Evolutionary conservation across 2,797 vertebrate species (phyloP).

Genomic region (Coregonus suidteri): DNA sequence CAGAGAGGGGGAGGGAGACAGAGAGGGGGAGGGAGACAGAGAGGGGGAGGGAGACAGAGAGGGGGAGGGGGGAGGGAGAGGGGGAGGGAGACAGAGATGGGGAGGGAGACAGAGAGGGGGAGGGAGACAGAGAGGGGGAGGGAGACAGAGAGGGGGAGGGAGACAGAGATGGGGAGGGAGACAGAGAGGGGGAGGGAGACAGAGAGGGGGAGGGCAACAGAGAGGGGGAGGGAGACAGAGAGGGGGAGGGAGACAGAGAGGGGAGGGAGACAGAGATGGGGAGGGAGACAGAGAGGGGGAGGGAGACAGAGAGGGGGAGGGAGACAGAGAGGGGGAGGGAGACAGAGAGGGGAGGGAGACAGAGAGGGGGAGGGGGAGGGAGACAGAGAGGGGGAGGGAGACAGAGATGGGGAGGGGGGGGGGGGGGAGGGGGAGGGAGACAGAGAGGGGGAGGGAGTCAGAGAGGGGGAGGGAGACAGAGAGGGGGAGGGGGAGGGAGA

Average conservation of each 20-base stretch:
- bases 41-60: background rate
- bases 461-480: background rate
- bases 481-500: background rate
- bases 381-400: no score
- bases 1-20: slow-evolving; percentile 32
- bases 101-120: slow-evolving; percentile 51
- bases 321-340: slow-evolving; percentile 18
- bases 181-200: background rate
- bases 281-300: slow-evolving; percentile 51
- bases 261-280: slow-evolving; percentile 51
- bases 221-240: slow-evolving; percentile 20
- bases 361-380: no score
- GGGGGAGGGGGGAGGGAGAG: background rate
- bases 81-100: background rate
- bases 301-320: slow-evolving; percentile 44
- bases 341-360: background rate
- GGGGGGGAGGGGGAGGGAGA: background rate
- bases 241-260: no score
- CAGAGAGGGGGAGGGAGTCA: background rate
- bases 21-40: slow-evolving; percentile 21
- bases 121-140: slow-evolving; percentile 51
- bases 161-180: background rate
- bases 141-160: slow-evolving; percentile 40
- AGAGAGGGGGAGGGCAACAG: no score
- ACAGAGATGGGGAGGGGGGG: accelerated